Evolutionary conservation across 2,113 vertebrate species (phyloP), one percentile per base, ranked within the genome.

Genomic region (Turnix velox): DNA sequence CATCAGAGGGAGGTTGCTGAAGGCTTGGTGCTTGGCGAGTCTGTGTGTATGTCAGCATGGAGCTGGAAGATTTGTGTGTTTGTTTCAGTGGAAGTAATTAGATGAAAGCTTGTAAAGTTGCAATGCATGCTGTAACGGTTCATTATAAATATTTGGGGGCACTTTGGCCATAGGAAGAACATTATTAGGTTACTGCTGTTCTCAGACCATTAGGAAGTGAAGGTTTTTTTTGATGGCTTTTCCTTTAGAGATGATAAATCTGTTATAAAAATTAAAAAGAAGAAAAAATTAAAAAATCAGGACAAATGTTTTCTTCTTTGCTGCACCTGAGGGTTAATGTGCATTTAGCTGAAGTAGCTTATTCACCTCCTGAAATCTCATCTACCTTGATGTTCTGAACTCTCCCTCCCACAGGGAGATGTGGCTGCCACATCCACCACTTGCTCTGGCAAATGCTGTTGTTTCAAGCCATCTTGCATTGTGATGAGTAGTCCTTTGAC

Each of bases 1-100:
- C 98, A 87, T 98, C 98, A 98, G 96, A 97, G 95, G 76, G 95
- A 95, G 87, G 82, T 94, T 98, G 97, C 96, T 96, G 77, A 88
- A 94, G 87, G 94, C 81, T 93, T 88, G 78, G 90, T 67, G 49
- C 82, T 87, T 19, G 25, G 86, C 81, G 93, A 71, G 86, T 72
- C 76, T 93, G 75, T 65, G 62, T n/a, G 54, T 66, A 75, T 80
- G 78, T 76, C 85, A 77, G 84, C 28, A 17, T 84, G 10, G 78
- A 94, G 91, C 90, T 58, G 67, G 33, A 39, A 62, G 78, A 49
- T 87, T 92, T 92, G 89, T 91, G 66, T 76, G 94, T 94, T 95
- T 84, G 82, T 86, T 95, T 92, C 66, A 52, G 52, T 89, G 85
- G 89, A 95, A 94, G 58, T 84, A 96, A 97, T 95, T 97, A 93